Percentiles rank a stretch among this genome's conserved stretches.
These are phyloP conservation scores for Nephrotoma guestfalica DNA, from an alignment of 2,888 invertebrate species.

Conservation along the genomic window DNA sequence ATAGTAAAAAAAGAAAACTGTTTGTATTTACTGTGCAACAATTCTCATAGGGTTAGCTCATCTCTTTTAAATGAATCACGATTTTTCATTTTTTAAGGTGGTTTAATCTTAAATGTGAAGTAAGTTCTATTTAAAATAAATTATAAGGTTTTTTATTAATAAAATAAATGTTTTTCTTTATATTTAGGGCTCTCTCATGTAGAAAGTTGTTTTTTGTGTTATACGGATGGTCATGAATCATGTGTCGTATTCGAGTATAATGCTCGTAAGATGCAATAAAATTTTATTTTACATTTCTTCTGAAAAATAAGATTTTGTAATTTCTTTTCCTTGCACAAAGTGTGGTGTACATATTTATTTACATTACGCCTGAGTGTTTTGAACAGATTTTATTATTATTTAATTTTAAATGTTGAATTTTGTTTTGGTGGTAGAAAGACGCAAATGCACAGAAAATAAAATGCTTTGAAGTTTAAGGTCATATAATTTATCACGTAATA, in stretches of 20 bases:
- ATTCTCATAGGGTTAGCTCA: neutral
- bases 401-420: neutral
- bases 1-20: neutral
- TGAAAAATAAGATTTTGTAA: neutral
- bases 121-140: neutral
- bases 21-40: neutral
- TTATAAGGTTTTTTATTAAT: neutral
- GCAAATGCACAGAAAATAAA: neutral
- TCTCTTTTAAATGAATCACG: neutral
- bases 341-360: neutral
- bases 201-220: neutral
- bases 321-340: neutral
- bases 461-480: neutral
- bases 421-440: neutral
- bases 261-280: neutral
- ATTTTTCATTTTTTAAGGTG: neutral
- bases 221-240: neutral
- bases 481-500: neutral
- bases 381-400: neutral
- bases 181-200: neutral
- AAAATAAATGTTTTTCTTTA: neutral
- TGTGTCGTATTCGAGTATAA: neutral
- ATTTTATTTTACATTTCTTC: neutral
- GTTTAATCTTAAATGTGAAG: neutral
- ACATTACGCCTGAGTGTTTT: neutral